These are phyloP conservation scores for Alloscopus bannaensis DNA, from an alignment of 2,888 invertebrate species.

Conservation along the genomic window DNA sequence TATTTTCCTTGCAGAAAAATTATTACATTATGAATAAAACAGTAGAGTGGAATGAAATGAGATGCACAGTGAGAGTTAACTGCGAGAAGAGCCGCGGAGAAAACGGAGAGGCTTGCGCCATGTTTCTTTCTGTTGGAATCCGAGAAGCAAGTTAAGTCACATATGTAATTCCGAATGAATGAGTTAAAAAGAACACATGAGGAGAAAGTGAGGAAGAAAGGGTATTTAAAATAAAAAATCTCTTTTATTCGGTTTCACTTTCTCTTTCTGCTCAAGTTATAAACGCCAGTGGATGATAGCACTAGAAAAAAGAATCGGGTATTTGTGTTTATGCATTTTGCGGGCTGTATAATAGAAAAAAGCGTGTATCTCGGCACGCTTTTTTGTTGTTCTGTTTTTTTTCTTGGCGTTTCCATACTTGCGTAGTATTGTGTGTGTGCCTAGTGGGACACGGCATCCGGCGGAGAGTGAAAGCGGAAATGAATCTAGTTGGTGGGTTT, in stretches of 20 bases:
- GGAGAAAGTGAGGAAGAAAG: conserved; percentile 21
- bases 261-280: neutral
- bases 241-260: conserved; percentile 28
- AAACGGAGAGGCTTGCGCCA: too few relatives aligned
- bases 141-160: conserved; percentile 25
- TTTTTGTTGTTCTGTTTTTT: too few relatives aligned
- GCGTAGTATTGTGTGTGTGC: neutral
- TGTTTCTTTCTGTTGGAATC: neutral
- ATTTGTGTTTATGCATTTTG: conserved; percentile 37
- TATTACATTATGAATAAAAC: conserved; percentile 70
- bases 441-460: conserved; percentile 22
- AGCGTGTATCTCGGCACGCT: neutral
- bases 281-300: neutral
- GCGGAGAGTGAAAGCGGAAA: conserved; percentile 67
- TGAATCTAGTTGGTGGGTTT: conserved; percentile 70
- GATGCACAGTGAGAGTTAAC: conserved; percentile 28
- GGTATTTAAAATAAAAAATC: conserved; percentile 16
- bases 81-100: neutral
- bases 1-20: conserved; percentile 64
- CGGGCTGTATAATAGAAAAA: conserved; percentile 10
- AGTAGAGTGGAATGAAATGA: conserved; percentile 58
- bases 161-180: conserved; percentile 50
- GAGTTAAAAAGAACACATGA: conserved; percentile 38
- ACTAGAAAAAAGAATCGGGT: conserved; percentile 16
- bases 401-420: neutral